A percentile compares a stretch with the other conserved stretches of the same genome.
These are phyloP conservation scores for Tipula confusa DNA, from an alignment of 2,888 invertebrate genomes.

Conservation along the genomic window DNA sequence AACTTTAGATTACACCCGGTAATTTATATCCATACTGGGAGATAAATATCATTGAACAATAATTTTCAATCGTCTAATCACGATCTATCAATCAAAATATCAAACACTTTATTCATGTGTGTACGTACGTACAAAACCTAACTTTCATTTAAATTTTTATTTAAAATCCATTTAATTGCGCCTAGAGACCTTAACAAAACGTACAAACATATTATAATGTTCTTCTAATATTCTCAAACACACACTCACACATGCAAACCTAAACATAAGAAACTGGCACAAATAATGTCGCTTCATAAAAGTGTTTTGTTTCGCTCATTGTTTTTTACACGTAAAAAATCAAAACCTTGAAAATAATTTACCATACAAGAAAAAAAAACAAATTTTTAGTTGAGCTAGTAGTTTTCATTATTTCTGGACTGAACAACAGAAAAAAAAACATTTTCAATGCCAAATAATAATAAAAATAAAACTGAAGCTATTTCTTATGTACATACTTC, in stretches of 20 bases:
- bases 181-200: neutral
- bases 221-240: too few relatives aligned
- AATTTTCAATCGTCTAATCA: neutral
- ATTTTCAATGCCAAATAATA: neutral
- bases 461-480: neutral
- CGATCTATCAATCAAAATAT: conserved; percentile 3
- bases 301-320: neutral
- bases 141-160: neutral
- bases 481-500: neutral
- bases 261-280: neutral
- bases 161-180: neutral
- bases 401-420: neutral
- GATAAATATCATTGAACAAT: neutral
- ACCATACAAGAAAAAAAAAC: neutral
- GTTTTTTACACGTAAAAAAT: neutral
- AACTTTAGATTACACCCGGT: neutral
- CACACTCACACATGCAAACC: neutral
- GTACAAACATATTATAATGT: neutral
- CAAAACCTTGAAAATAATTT: neutral
- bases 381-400: neutral
- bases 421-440: neutral
- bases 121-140: neutral
- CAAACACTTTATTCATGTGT: neutral
- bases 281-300: neutral
- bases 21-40: neutral